phyloP scores from a whole-genome alignment of 30 jellyfish, hydroid and myxozoan species.

The Aurelia sp. region DNA sequence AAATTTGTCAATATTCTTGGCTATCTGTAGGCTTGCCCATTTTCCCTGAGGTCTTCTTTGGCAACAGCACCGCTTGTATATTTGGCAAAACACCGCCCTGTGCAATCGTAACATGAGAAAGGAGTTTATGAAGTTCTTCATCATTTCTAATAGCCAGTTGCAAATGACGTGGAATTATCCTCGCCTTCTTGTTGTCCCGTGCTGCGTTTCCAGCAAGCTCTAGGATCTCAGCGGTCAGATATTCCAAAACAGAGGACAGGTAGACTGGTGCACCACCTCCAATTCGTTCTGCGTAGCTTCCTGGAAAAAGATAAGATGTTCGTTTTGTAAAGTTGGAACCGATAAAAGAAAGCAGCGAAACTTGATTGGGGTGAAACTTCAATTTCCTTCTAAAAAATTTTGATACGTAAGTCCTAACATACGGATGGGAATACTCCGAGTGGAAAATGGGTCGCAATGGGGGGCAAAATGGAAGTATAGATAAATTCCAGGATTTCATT shows the following conservation, averaged over 20 bases:
- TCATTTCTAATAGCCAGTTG: slow-evolving; percentile 93
- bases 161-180: slow-evolving; percentile 93
- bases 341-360: too few relatives aligned
- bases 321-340: too few relatives aligned
- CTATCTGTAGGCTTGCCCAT: slow-evolving; percentile 1
- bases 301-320: too few relatives aligned
- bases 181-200: slow-evolving; percentile 87
- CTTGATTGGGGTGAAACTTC: too few relatives aligned
- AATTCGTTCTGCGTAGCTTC: slow-evolving; percentile 26
- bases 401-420: too few relatives aligned
- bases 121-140: slow-evolving; percentile 89
- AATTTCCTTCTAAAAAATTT: too few relatives aligned
- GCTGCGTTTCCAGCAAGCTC: slow-evolving; percentile 78
- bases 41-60: slow-evolving; percentile 63
- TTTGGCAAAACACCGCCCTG: slow-evolving; percentile 99
- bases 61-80: slow-evolving; percentile 91
- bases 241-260: slow-evolving; percentile 63
- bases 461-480: too few relatives aligned
- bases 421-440: too few relatives aligned
- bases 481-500: too few relatives aligned
- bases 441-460: too few relatives aligned
- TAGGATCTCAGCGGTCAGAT: too few relatives aligned
- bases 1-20: slow-evolving; percentile 30
- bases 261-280: slow-evolving; percentile 92
- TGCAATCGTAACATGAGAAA: slow-evolving; percentile 90